A percentile compares a stretch with the other conserved stretches of the same genome.
phyloP scores from a whole-genome alignment of 2,113 vertebrate genomes.

The Seriola rivoliana region DNA sequence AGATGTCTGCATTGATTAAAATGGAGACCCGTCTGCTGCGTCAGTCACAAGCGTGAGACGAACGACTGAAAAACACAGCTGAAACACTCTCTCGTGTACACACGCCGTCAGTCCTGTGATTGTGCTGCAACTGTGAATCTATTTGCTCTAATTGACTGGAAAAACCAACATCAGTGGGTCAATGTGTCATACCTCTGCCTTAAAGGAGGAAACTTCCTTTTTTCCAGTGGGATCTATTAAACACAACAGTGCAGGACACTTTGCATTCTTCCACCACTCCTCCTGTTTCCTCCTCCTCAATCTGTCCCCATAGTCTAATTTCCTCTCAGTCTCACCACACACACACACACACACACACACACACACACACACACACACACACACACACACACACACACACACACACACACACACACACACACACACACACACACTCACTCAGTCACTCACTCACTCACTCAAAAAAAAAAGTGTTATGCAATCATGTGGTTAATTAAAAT shows the following conservation, averaged over 20 bases:
- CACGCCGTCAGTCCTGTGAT: not conserved
- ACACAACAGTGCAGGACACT: constrained; percentile 47
- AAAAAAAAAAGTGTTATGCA: constrained; percentile 31
- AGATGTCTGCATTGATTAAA: not conserved
- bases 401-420: not conserved
- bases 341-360: constrained; percentile 8
- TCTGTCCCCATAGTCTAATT: constrained; percentile 48
- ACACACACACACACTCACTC: not conserved
- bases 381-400: not conserved
- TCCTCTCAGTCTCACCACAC: constrained; percentile 43
- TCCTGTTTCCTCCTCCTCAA: constrained; percentile 28
- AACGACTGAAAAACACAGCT: no score
- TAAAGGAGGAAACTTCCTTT: constrained; percentile 22
- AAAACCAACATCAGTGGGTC: constrained; percentile 5
- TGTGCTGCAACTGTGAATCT: constrained; percentile 11
- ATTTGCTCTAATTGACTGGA: not conserved
- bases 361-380: not conserved
- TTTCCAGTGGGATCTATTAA: constrained; percentile 51
- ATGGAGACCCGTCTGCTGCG: not conserved
- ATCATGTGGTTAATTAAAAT: constrained; percentile 59
- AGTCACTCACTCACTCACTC: constrained; percentile 2
- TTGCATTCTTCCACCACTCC: constrained; percentile 28
- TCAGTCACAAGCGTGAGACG: not conserved
- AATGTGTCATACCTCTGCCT: constrained; percentile 3
- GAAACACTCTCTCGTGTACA: not conserved